Evolutionary conservation across 2,888 invertebrate genomes (phyloP), one percentile per base, ranked within the genome.

Genomic region (Antitype chi): DNA sequence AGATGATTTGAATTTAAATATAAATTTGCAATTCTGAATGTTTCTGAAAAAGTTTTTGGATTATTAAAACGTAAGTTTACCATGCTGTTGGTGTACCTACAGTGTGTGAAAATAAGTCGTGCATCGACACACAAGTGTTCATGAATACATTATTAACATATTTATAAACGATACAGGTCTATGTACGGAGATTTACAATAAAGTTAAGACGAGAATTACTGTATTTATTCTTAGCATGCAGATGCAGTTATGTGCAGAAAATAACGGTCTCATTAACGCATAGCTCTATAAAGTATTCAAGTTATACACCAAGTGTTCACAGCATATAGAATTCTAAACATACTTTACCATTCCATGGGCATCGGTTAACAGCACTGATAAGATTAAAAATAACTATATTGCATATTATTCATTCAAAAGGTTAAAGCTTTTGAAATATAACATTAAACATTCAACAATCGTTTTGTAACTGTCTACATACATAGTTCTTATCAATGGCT

Each of bases 401-500:
- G 25, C 32, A 43, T 72, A 81, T 78, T 86, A 55, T 78, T 62
- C 62, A 84, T 87, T 83, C 85, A 70, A 78, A 69, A 75, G 25
- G 66, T 77, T 70, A 72, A 70, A 76, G 71, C 63, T 75, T 77
- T 69, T 74, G 25, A 81, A 82, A 78, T 85, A 80, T 79, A 20
- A 53, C 70, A 86, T 87, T 87, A 80, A 60, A 75, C 59, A 91
- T 91, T 91, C 91, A 86, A 87, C 69, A 60, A 59, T 75, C 83
- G 91, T 90, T 82, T 75, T 76, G 73, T 89, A 89, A 89, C 90
- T 89, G 88, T 88, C 82, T 88, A 38, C 38, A 38, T 88, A 38
- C 38, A 38, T 38, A 79, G 81, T 91, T 91, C 87, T 78, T 90
- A 88, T 88, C 90, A 91, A 91, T 89, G 87, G 80, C 66, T 66